Evolutionary conservation across 2,113 vertebrate genomes (phyloP), one percentile per base, ranked within the genome.

Genomic region (Ophiodon elongatus): DNA sequence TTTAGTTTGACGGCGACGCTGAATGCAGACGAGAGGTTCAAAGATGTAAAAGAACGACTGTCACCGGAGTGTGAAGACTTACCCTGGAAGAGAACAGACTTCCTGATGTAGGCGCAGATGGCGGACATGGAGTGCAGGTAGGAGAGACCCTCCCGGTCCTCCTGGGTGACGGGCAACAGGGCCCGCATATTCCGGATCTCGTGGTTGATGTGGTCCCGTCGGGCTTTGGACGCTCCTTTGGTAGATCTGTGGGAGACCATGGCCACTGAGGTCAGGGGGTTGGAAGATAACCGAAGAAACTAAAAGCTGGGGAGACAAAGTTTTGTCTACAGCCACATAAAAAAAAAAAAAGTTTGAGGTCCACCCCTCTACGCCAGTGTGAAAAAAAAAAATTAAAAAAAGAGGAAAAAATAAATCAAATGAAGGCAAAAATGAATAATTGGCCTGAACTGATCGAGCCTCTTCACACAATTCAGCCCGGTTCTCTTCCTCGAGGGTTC

Each of bases 101-200:
- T 95, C 69, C 96, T 94, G 89, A 97, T 92, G 83, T 73, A 94
- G 41, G 96, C 93, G 84, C 95, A 97, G 89, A 96, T 96, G 79
- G 96, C 85, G 0, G 96, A 93, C 97, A 98, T 98, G 85, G 96
- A 96, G 92, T 95, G 96, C 13, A 98, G 96, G 90, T 98, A 97
- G 7, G 96, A 97, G 27, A 98, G 96, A 0, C 95, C 94, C 66
- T 97, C 96, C 79, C 95, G 96, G 50, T 97, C 96, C 67, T 84
- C 92, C 0, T 69, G 39, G 0, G 85, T 77, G 77, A 97, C 94
- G 85, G 97, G 97, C 69, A 98, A 80, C 67, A 98, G 94, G 14
- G 94, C 82, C 1, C 96, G 95, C 94, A 98, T 93, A 0, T 80
- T 95, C 86, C 95, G 94, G 90, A 98, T 96, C 91, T 98, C 97